These are phyloP conservation scores for Latheticus oryzae DNA, from an alignment of 2,888 invertebrate species.

Conservation along the genomic window DNA sequence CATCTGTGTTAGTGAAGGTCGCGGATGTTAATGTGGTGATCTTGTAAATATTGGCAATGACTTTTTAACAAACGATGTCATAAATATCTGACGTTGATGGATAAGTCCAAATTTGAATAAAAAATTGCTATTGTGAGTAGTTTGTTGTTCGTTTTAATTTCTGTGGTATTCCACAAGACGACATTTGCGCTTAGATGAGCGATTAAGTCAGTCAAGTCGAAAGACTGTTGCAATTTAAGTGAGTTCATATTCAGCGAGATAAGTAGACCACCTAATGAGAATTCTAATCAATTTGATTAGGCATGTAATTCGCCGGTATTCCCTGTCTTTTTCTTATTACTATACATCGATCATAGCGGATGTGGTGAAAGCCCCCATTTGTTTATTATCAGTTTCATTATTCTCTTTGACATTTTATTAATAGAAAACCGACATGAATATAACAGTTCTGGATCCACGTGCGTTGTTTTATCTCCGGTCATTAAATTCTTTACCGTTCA, in stretches of 20 bases:
- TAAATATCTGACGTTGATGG: slow-evolving; percentile 20
- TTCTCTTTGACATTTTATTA: slow-evolving; percentile 22
- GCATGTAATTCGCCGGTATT: slow-evolving; percentile 10
- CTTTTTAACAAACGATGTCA: slow-evolving; percentile 16
- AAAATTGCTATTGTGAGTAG: no score
- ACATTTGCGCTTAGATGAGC: slow-evolving; percentile 8
- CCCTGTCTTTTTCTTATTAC: not conserved
- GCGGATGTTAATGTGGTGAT: slow-evolving; percentile 20
- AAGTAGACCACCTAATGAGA: slow-evolving; percentile 27
- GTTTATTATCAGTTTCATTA: slow-evolving; percentile 8
- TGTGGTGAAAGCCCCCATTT: slow-evolving; percentile 17
- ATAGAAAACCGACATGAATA: slow-evolving; percentile 10
- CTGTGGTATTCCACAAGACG: slow-evolving; percentile 1
- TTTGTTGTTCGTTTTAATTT: no score
- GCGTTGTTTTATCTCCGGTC: no score
- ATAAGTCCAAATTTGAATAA: slow-evolving; percentile 16
- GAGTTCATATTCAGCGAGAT: slow-evolving; percentile 12
- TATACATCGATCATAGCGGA: slow-evolving; percentile 6
- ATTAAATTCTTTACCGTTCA: no score
- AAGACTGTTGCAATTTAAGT: slow-evolving; percentile 1
- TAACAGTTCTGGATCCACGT: no score
- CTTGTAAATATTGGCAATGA: slow-evolving; percentile 8
- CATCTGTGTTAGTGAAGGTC: slow-evolving; percentile 16
- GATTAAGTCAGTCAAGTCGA: slow-evolving; percentile 6
- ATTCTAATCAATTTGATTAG: slow-evolving; percentile 24